Base-by-base conservation (phyloP, 2,797 vertebrate species). In the Coregonus ussuriensis region DNA sequence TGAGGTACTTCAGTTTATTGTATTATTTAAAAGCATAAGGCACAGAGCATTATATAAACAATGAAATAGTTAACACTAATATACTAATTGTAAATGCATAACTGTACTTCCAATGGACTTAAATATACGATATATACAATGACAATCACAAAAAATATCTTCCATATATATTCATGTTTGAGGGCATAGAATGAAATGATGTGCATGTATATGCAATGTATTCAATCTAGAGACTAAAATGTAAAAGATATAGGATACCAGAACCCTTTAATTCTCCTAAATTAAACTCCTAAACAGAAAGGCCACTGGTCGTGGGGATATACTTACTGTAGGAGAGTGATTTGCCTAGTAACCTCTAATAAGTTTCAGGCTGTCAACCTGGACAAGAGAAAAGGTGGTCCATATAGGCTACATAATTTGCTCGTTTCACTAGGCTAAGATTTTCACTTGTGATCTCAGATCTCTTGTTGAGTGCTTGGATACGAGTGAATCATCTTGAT, bases 1-100 rank as follows among this genome's bases (percentile, higher is more conserved):
- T 72, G 33, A 74, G 56, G 18, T 37, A 63, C 31, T 37, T 37
- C 29, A 63, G 18, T 59, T 74, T 35, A 37, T 62, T 62, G n/a
- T 35, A 63, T 74, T 35, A 21, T 7, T n/a, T n/a, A 56, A 14
- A 33, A 35, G 13, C 25, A 33, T 73, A 18, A 18, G 18, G 25
- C 16, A 56, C 51, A 33, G n/a, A 31, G 25, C 29, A 73, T 18
- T 7, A 54, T 18, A 54, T 33, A 18, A 73, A 73, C 56, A 56
- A 16, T 56, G 6, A 33, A 18, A 67, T 5, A 67, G 14, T 66
- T 4, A 31, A 31, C 18, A 7, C n/a, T 21, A 62, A 62, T 18
- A 59, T 59, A 59, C 18, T 31, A 4, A 67, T 35, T 29, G 7
- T 33, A 14, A 33, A 67, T 66, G 25, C 1, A 31, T 67, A 67